A percentile compares a stretch with the other conserved stretches of the same genome.
phyloP scores from a whole-genome alignment of 2,888 invertebrate genomes.

The Masnerella sp. region DNA sequence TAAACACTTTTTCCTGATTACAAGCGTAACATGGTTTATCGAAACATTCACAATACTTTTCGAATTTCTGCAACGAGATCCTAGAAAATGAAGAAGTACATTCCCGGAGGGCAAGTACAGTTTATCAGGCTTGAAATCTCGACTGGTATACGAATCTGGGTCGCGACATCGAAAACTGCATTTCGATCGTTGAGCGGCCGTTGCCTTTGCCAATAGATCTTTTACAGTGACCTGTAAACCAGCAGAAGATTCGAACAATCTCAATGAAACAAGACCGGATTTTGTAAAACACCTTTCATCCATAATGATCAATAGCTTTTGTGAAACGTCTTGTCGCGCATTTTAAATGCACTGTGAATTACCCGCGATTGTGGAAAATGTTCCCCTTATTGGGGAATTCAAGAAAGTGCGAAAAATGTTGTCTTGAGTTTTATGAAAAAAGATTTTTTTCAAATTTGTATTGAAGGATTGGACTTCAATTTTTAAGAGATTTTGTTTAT shows the following conservation, averaged over 20 bases:
- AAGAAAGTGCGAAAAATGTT: no score
- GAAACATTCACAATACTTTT: constrained; percentile 16
- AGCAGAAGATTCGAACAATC: constrained; percentile 43
- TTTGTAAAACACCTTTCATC: constrained; percentile 27
- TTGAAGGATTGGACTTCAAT: no score
- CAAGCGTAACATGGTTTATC: constrained; percentile 9
- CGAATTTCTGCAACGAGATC: constrained; percentile 14
- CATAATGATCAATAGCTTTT: background rate
- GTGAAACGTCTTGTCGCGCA: constrained; percentile 3
- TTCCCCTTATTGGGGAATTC: no score
- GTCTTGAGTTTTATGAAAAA: no score
- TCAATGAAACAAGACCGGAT: constrained; percentile 34
- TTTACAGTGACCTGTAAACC: constrained; percentile 64
- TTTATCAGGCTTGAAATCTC: constrained; percentile 55
- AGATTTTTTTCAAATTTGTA: no score
- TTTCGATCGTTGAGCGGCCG: constrained; percentile 64
- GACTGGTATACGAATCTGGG: constrained; percentile 61
- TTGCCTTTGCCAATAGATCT: constrained; percentile 60
- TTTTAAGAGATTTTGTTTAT: no score
- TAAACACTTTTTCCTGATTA: background rate
- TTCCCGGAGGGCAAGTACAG: constrained; percentile 40
- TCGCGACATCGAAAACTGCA: constrained; percentile 68
- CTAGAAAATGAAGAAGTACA: constrained; percentile 47
- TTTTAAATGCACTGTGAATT: background rate
- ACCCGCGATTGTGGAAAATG: background rate